Evolutionary conservation across 1,140 invertebrate species (phyloP).

Genomic region (Charaxes varanes): DNA sequence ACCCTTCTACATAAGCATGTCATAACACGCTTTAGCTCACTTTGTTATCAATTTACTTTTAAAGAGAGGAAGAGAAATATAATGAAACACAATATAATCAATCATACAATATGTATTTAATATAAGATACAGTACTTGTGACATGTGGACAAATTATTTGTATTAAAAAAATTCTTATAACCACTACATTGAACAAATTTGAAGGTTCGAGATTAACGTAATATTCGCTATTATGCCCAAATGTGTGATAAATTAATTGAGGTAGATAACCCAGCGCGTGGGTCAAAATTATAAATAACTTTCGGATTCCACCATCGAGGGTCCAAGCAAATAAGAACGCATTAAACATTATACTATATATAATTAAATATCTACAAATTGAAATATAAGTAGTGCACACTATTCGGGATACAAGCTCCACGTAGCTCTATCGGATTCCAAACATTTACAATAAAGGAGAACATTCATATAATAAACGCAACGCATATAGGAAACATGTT

Average conservation of each 20-base stretch:
- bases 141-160: conserved; percentile 69
- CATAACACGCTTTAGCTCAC: no score
- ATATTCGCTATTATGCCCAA: conserved; percentile 66
- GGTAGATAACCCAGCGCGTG: conserved; percentile 60
- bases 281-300: conserved; percentile 63
- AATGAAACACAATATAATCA: conserved; percentile 61
- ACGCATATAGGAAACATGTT: conserved; percentile 66
- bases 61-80: not conserved
- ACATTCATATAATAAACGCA: conserved; percentile 70
- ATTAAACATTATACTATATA: conserved; percentile 72
- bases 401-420: conserved; percentile 45
- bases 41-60: not conserved
- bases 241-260: conserved; percentile 72
- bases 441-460: conserved; percentile 72
- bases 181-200: conserved; percentile 63
- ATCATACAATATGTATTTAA: conserved; percentile 74
- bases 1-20: no score
- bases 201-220: conserved; percentile 49
- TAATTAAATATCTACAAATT: conserved; percentile 73
- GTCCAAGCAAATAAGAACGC: conserved; percentile 63
- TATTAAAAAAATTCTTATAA: conserved; percentile 54
- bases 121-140: conserved; percentile 73
- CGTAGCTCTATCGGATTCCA: conserved; percentile 46
- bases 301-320: conserved; percentile 49
- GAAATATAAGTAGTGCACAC: conserved; percentile 65